Evolutionary conservation across 2,113 vertebrate genomes (phyloP).

Genomic region (Forbesichthys papilliferus): DNA sequence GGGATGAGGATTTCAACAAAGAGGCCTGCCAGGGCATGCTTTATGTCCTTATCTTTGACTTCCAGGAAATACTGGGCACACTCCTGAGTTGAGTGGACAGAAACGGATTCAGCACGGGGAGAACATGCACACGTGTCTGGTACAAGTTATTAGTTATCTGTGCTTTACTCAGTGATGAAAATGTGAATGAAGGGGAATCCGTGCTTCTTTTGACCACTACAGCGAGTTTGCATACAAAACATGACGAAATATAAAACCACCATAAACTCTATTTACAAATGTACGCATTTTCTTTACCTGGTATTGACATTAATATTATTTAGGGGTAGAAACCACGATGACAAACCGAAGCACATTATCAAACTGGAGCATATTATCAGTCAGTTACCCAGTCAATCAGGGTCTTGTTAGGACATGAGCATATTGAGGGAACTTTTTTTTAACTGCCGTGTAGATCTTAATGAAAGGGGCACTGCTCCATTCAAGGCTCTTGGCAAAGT

Average conservation of each 20-base stretch:
- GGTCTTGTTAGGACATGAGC: constrained; percentile 24
- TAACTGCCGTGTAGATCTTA: constrained; percentile 31
- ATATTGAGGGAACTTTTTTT: constrained; percentile 20
- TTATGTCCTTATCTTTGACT: constrained; percentile 99
- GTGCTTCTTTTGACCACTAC: too few species aligned
- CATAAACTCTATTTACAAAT: too few species aligned
- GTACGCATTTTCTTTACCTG: too few species aligned
- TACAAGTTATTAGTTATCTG: not conserved
- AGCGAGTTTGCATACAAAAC: too few species aligned
- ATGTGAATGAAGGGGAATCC: too few species aligned
- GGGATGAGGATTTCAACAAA: constrained; percentile 99
- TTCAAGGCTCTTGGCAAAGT: constrained; percentile 39
- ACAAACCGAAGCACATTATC: constrained; percentile 1
- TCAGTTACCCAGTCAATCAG: too few species aligned
- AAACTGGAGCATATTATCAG: constrained; percentile 36
- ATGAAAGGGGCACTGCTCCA: constrained; percentile 44
- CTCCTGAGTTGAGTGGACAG: constrained; percentile 77
- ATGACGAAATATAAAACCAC: too few species aligned
- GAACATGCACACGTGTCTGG: not conserved
- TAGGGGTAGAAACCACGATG: not conserved
- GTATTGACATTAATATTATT: too few species aligned
- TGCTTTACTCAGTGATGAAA: not conserved
- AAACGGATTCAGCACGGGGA: constrained; percentile 8
- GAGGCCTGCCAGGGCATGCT: constrained; percentile 95
- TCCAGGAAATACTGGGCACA: constrained; percentile 98